A percentile compares a stretch with the other conserved stretches of the same genome.
These are phyloP conservation scores for Ametastegia equiseti DNA, from an alignment of 2,888 invertebrate genomes.

Conservation along the genomic window DNA sequence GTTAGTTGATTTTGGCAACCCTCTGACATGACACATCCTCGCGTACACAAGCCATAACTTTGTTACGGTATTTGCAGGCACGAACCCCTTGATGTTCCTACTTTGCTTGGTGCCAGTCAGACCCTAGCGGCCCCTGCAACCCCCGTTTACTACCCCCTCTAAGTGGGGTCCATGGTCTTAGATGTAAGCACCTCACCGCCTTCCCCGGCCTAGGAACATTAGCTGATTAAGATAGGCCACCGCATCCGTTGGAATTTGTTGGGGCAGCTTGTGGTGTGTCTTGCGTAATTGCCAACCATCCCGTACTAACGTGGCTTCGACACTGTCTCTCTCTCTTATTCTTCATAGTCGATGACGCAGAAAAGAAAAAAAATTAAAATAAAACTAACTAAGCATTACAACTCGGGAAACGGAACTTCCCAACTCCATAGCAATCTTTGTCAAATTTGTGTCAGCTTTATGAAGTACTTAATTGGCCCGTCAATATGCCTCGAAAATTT, in stretches of 20 bases:
- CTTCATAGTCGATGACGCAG: not conserved
- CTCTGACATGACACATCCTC: constrained; percentile 65
- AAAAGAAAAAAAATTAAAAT: not conserved
- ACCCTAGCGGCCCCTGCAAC: constrained; percentile 58
- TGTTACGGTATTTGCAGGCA: constrained; percentile 68
- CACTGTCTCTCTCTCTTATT: not conserved
- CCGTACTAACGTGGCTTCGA: not conserved
- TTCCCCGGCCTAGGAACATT: constrained; percentile 52
- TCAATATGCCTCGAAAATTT: too few relatives aligned
- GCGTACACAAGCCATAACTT: constrained; percentile 64
- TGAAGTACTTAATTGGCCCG: too few relatives aligned
- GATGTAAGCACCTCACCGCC: constrained; percentile 40
- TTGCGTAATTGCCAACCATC: constrained; percentile 14
- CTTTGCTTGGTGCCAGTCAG: constrained; percentile 60
- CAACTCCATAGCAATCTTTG: not conserved
- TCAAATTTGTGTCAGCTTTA: too few relatives aligned
- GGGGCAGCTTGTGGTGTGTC: constrained; percentile 16
- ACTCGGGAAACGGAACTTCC: too few relatives aligned
- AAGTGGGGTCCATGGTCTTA: constrained; percentile 45
- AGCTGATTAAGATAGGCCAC: constrained; percentile 55
- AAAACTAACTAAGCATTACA: not conserved
- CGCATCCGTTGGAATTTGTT: constrained; percentile 31
- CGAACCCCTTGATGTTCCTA: constrained; percentile 63
- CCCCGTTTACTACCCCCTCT: constrained; percentile 42
- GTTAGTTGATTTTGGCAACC: constrained; percentile 64